These are phyloP conservation scores for Dicrurus megarhynchus DNA, from an alignment of 2,113 vertebrate genomes.

Conservation along the genomic window DNA sequence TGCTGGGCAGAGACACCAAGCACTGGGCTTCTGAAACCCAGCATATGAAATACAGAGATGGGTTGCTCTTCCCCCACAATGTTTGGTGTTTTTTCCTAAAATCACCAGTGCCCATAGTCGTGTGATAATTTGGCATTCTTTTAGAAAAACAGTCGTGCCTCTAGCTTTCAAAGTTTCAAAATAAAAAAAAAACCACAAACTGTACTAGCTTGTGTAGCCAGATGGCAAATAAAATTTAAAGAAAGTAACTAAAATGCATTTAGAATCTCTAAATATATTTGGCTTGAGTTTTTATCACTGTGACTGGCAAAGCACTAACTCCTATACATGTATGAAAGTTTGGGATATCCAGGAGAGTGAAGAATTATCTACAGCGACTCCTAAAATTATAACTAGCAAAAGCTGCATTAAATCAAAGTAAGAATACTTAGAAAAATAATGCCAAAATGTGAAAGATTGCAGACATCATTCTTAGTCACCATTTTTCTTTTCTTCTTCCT, in stretches of 20 bases:
- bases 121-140: background rate
- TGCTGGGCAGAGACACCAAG: background rate
- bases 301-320: background rate
- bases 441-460: background rate
- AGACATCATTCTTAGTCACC: background rate
- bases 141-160: background rate
- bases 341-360: background rate
- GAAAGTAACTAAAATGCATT: background rate
- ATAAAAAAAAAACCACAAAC: background rate
- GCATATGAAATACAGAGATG: background rate
- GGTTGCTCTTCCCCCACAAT: background rate
- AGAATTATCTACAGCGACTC: background rate
- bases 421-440: slow-evolving; percentile 17
- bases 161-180: background rate
- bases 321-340: background rate
- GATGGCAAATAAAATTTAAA: background rate
- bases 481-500: background rate
- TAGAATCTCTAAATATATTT: background rate
- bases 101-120: background rate
- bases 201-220: background rate
- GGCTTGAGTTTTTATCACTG: background rate
- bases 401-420: background rate
- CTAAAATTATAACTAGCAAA: background rate
- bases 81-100: background rate
- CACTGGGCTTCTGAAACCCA: background rate